Base-by-base conservation (phyloP, 2,797 vertebrate genomes). In the Geotria australis region DNA sequence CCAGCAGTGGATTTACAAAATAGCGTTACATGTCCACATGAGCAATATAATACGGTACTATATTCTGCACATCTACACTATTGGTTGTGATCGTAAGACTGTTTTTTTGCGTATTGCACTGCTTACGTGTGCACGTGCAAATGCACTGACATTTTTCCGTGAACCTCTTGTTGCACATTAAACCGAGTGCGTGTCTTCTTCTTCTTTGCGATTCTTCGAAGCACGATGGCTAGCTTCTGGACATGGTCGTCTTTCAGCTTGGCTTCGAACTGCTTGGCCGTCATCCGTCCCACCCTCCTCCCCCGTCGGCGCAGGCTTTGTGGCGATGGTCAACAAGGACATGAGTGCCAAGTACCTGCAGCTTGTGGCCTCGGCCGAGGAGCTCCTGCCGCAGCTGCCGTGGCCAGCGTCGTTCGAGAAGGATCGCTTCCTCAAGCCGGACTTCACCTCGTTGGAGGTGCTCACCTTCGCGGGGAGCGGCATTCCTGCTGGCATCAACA, bases 401-500 rank as follows among this genome's bases (percentile, higher is more conserved):
- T 91, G 84, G 84, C 83, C 83, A 2, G 59, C 66, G 1, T 69
- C 76, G 59, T 86, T 79, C 46, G 84, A 91, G 67, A 91, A 91
- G 62, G 84, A 91, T 68, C 69, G 62, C 3, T 91, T 88, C 69
- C 79, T 91, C 3, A 79, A 76, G 58, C 84, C 84, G 0, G 84
- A 91, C 72, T 91, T 91, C 68, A 89, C 84, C 56, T 91, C 83
- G 1, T 69, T 91, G 62, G 84, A 91, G 1, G 81, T 88, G 2
- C 76, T 91, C 60, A 83, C 83, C 45, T 91, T 85, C 1, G 81
- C 81, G 0, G 83, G 83, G 12, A 88, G 83, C 1, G 84, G 83
- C 59, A 88, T 91, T 51, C 84, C 84, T 8, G 80, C 83, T 0
- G 84, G 84, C 60, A 91, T 91, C 69, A 91, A 85, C 70, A 91